Percentiles rank a stretch among this genome's conserved stretches.
phyloP scores from a whole-genome alignment of 1,140 invertebrate species.

The Pentalonia nigronervosa region DNA sequence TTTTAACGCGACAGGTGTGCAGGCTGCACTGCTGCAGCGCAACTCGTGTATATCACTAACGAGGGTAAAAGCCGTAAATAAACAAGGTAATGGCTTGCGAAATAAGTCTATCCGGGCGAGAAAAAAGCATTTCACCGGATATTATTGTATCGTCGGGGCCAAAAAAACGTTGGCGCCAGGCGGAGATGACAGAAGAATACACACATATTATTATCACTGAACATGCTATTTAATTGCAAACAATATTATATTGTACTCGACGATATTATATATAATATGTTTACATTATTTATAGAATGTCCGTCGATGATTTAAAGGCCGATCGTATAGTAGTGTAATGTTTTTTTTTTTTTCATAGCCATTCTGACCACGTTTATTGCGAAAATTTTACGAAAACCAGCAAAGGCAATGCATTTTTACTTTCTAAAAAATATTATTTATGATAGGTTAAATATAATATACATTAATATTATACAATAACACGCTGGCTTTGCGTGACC shows the following conservation, averaged over 20 bases:
- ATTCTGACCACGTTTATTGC: neutral
- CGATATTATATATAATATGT: neutral
- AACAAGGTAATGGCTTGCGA: neutral
- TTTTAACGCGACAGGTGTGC: neutral
- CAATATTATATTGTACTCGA: no score
- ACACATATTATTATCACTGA: no score
- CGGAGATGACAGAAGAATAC: neutral
- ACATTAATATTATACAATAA: neutral
- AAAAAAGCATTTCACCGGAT: slow-evolving; percentile 21
- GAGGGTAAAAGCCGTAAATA: slow-evolving; percentile 18
- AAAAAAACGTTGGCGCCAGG: neutral
- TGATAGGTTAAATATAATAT: neutral
- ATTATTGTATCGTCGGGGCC: neutral
- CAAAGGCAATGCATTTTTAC: no score
- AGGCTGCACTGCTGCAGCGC: neutral
- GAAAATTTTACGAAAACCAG: neutral
- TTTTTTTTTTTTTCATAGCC: neutral
- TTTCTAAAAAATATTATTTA: neutral
- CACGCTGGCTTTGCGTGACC: neutral
- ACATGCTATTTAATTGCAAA: no score
- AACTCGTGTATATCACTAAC: neutral
- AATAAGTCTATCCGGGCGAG: neutral
- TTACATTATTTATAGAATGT: neutral
- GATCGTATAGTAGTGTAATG: neutral
- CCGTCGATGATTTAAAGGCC: neutral